Evolutionary conservation across 2,113 vertebrate species (phyloP), one percentile per base, ranked within the genome.

Genomic region (Stegostoma tigrinum): DNA sequence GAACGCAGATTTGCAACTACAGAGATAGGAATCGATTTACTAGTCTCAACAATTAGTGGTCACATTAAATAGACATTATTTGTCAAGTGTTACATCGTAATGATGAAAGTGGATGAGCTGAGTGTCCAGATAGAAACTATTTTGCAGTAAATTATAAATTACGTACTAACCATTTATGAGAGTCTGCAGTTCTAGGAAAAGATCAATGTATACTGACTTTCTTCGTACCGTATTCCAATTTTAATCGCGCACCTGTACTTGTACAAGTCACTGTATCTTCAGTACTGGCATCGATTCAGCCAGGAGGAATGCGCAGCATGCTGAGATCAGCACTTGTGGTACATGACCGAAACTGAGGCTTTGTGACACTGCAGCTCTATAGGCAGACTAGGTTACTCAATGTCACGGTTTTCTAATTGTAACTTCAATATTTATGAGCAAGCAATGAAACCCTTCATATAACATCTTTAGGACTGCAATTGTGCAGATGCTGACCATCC

Each of bases 11-110:
- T n/a, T 93, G 89, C 64, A 93, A 45, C 67, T 24, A 72, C 15
- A 48, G 68, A 52, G 52, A 72, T 48, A 75, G 68, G 68, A 95
- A 75, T 95, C 52, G 68, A 95, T 48, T 95, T 70, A 72, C 67
- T 52, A 27, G 5, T 48, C 67, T 72, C 42, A 45, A 45, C 42
- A 17, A 45, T n/a, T 75, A 75, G 70, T 72, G 27, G 68, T 72
- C 67, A 52, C 42, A 72, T 75, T 95, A 75, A 95, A 75, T 75
- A 38, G 23, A 42, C 67, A 75, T 95, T 95, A 52, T 45, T 72
- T 52, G 94, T 70, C 38, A 70, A 95, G 27, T 52, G 67, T 72
- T 52, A 52, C 38, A 75, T 12, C 93, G 48, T 19, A 30, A 38
- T 72, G 67, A 95, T 72, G 30, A 95, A 72, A 95, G 24, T 27